Evolutionary conservation across 2,113 vertebrate species (phyloP), one percentile per base, ranked within the genome.

Genomic region (Phycodurus eques): DNA sequence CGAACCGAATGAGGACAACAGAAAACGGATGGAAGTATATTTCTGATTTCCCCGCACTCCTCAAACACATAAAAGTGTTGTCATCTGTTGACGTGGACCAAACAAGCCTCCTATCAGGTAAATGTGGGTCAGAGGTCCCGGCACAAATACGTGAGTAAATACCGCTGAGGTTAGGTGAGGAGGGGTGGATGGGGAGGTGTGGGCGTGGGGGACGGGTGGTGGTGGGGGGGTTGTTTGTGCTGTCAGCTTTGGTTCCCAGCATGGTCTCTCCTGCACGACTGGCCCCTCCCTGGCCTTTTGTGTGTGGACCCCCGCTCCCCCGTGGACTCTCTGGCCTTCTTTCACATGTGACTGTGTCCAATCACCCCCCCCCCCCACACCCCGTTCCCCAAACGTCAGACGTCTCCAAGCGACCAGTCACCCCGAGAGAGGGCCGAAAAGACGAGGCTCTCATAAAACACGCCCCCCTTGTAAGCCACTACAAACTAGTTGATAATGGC

Each of bases 321-420:
- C 77, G 86, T 80, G 80, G 90, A 83, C 89, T 88, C 84, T 85
- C 85, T 88, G 90, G 89, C 83, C 85, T 92, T 39, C 27, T 27
- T 93, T 93, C 88, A 92, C 88, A 88, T 87, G 90, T 82, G 82
- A 93, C 89, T 94, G 93, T 93, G 91, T 92, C 89, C 90, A 93
- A 92, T 93, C 90, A 89, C 85, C 78, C 71, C 49, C 47, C 20
- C 67, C 80, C 88, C 85, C 76, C 27, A 27, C 27, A 84, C 80
- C 71, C 76, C 70, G 79, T 86, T 79, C 73, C 76, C 71, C 35
- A 70, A 82, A 74, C 72, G 83, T 68, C 83, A 54, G 74, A 87
- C 81, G 81, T 85, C 85, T 77, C 78, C 81, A 80, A 80, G 83
- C 82, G 80, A 68, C 70, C 79, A 70, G 79, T 80, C 81, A 86